phyloP scores from a whole-genome alignment of 2,888 invertebrate genomes.

The Pachydiplax longipennis region DNA sequence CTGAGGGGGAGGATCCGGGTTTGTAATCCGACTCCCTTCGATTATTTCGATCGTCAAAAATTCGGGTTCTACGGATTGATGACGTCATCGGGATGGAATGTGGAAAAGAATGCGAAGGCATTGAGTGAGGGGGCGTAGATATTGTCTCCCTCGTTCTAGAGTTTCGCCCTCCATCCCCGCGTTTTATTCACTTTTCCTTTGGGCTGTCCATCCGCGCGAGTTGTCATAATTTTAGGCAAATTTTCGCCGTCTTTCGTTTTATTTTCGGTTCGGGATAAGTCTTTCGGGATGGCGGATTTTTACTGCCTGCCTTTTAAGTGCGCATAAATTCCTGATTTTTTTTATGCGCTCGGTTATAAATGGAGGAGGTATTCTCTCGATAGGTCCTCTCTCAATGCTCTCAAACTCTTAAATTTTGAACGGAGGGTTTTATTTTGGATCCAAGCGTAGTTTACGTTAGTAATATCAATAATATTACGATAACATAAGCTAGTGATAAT shows the following conservation, averaged over 20 bases:
- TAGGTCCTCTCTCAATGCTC: background rate
- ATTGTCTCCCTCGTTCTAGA: constrained; percentile 8
- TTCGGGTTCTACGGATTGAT: background rate
- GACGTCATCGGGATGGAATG: background rate
- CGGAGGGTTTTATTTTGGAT: background rate
- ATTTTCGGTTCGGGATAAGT: background rate
- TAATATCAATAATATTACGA: background rate
- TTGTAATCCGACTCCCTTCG: constrained; percentile 14
- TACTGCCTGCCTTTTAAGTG: background rate
- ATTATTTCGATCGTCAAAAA: background rate
- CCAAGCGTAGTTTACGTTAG: background rate
- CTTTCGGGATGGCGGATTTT: constrained; percentile 2
- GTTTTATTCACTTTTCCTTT: background rate
- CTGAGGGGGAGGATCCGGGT: background rate
- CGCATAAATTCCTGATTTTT: constrained; percentile 1
- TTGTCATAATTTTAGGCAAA: constrained; percentile 34
- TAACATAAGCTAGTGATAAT: background rate
- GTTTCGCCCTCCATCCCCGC: background rate
- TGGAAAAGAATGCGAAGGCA: background rate
- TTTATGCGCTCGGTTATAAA: background rate
- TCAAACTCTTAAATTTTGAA: background rate
- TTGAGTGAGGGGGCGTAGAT: background rate
- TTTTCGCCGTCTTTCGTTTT: constrained; percentile 1
- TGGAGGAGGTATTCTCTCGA: background rate
- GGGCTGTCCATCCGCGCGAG: background rate